These are phyloP conservation scores for Drosophila algonquin DNA, from an alignment of 2,888 invertebrate genomes.

Conservation along the genomic window DNA sequence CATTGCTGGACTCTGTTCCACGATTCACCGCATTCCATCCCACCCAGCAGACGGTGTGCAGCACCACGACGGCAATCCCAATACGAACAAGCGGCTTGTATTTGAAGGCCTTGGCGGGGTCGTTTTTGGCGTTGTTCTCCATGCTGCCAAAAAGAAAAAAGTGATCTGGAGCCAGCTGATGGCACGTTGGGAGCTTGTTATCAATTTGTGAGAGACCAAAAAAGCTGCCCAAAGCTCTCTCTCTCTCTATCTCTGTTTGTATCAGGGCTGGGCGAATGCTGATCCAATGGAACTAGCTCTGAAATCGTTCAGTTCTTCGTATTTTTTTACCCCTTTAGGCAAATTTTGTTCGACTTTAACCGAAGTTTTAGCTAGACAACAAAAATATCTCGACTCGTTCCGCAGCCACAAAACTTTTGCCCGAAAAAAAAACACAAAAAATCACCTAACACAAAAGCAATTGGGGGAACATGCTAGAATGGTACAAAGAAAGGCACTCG, in stretches of 20 bases:
- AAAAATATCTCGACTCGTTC: not conserved
- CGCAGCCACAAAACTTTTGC: slow-evolving; percentile 3
- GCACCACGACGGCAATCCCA: slow-evolving; percentile 66
- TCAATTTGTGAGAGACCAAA: not conserved
- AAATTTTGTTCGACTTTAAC: not conserved
- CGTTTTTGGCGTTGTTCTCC: slow-evolving; percentile 41
- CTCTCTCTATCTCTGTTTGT: not conserved
- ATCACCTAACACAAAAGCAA: slow-evolving; percentile 23
- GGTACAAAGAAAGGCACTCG: not conserved
- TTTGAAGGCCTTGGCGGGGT: slow-evolving; percentile 28
- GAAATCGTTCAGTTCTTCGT: slow-evolving; percentile 15
- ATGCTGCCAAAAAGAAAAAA: slow-evolving; percentile 32
- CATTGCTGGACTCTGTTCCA: slow-evolving; percentile 20
- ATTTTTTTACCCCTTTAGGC: not conserved
- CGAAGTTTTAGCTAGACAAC: slow-evolving; percentile 13
- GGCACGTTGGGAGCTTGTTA: slow-evolving; percentile 1
- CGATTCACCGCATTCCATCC: slow-evolving; percentile 62
- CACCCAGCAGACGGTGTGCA: slow-evolving; percentile 65
- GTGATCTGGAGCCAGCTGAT: slow-evolving; percentile 12
- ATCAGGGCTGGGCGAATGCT: slow-evolving; percentile 24
- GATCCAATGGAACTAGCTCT: not conserved
- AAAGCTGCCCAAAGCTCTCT: slow-evolving; percentile 24
- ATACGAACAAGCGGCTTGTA: slow-evolving; percentile 65
- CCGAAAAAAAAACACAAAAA: slow-evolving; percentile 6
- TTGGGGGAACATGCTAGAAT: slow-evolving; percentile 26